Base-by-base conservation (phyloP, 2,888 invertebrate species). In the Acleris literana region DNA sequence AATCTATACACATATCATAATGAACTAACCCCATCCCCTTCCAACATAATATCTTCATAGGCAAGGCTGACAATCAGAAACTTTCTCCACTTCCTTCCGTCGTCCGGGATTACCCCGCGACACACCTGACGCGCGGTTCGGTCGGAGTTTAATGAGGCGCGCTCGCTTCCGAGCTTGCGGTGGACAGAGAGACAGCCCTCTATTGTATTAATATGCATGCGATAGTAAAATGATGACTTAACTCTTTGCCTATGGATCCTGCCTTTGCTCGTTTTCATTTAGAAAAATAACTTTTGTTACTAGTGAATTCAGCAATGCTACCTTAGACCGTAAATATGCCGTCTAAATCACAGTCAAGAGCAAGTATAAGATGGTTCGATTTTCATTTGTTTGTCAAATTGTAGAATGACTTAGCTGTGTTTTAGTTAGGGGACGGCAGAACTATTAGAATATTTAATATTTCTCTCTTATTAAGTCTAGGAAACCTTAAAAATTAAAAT, bases 121-220 rank as follows among this genome's bases (percentile, higher is more conserved):
- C 18, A 16, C 54, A 64, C 58, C 64, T 64, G 58, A 59, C 58
- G 53, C 22, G 53, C 39, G 13, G 13, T 39, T 39, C 39, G 11
- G 33, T 18, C 7, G 33, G 13, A 55, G 48, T 48, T 46, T 64
- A 64, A 64, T 59, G 64, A 64, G 59, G 64, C 59, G 58, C 17
- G 54, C 46, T 22, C 39, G 59, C 64, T 64, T 64, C 59, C 59
- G 64, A 54, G 29, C 58, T 59, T 64, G 64, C 43, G 59, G 64
- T 48, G 53, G 53, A 52, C 25, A 39, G 52, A 49, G 20, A 11
- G 18, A 49, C 49, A 17, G 17, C 17, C 49, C 3, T 18, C 7
- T 18, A 6, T 9, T 48, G 9, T 17, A 17, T 49, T 49, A 20
- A 17, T 18, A 11, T 18, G 17, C 6, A 49, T 20, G 17, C 20